phyloP scores from a whole-genome alignment of 1,140 invertebrate genomes.

The Brachionus asplanchnoidis region DNA sequence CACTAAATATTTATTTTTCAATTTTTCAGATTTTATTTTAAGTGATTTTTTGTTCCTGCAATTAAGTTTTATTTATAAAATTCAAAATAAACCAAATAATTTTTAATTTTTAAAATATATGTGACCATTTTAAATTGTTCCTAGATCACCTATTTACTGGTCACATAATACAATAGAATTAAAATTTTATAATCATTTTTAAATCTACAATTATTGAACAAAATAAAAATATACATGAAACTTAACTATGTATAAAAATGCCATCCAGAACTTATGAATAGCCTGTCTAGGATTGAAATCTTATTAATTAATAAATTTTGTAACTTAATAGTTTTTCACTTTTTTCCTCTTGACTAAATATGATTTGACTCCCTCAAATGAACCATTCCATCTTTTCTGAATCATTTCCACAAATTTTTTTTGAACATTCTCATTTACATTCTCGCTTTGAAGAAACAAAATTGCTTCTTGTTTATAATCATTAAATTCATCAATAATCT shows the following conservation, averaged over 20 bases:
- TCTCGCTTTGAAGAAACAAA: neutral
- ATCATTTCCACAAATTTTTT: neutral
- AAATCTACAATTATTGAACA: too few relatives aligned
- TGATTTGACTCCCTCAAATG: neutral
- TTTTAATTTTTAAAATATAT: neutral
- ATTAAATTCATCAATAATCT: neutral
- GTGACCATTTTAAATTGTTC: neutral
- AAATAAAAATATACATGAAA: neutral
- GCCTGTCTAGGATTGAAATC: neutral
- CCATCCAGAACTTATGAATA: neutral
- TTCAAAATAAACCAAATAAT: too few relatives aligned
- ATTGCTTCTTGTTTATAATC: neutral
- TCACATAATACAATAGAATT: neutral
- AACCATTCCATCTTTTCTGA: neutral
- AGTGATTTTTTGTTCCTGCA: too few relatives aligned
- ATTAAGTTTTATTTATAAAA: too few relatives aligned
- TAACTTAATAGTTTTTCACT: neutral
- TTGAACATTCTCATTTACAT: neutral
- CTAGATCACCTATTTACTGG: neutral
- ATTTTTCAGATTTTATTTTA: too few relatives aligned
- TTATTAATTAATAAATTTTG: neutral
- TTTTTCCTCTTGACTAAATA: conserved; percentile 7
- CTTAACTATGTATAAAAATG: neutral
- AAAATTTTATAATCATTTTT: too few relatives aligned
- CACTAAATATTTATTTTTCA: too few relatives aligned